Conservation (phyloP, 2,888 invertebrate species). For the Tupiocoris notatus region DNA sequence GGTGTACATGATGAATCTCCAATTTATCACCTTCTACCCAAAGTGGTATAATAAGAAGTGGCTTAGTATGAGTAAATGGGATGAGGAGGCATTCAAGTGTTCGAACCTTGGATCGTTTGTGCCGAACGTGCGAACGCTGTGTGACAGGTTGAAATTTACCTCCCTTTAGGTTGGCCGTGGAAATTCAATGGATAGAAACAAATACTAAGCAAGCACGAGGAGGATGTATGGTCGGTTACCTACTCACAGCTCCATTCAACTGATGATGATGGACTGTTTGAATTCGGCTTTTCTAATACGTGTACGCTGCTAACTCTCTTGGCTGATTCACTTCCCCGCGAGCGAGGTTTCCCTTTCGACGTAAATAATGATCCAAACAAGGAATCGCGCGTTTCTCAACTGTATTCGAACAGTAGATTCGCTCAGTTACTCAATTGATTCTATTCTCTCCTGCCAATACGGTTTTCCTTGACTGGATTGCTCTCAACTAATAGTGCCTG, state of each 20-base stretch:
- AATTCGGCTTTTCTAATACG: neutral
- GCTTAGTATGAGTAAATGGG: neutral
- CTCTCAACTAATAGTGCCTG: too few species aligned
- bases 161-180: neutral
- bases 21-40: constrained; percentile 17
- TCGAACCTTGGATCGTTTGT: neutral
- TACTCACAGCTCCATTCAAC: constrained; percentile 7
- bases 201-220: neutral
- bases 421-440: neutral
- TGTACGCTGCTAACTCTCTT: neutral
- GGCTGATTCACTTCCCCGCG: neutral
- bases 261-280: constrained; percentile 26
- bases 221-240: neutral
- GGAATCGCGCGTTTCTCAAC: too few species aligned
- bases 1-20: constrained; percentile 20
- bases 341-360: neutral
- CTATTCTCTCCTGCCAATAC: too few species aligned
- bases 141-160: constrained; percentile 28
- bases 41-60: constrained; percentile 23
- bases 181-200: neutral
- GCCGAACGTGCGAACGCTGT: neutral
- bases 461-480: too few species aligned
- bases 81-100: neutral
- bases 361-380: neutral
- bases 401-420: too few species aligned